Evolutionary conservation across 2,797 vertebrate genomes (phyloP), one percentile per base, ranked within the genome.

Genomic region (Scleropages formosus): DNA sequence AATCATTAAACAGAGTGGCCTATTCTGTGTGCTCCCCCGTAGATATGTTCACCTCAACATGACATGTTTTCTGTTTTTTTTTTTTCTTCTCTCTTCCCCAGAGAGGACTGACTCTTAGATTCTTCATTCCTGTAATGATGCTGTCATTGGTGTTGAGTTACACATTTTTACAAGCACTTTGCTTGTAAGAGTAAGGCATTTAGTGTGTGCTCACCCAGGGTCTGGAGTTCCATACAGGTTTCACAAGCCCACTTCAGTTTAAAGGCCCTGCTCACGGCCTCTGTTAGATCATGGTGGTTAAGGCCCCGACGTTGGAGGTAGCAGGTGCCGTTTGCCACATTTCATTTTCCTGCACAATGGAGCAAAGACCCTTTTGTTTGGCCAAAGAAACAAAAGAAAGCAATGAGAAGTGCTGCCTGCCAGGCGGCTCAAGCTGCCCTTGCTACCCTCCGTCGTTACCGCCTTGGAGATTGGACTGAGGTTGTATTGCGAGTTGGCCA

Each of bases 251-350:
- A 10, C 12, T 65, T 63, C 8, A 4, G 31, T 39, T 68, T 75
- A 26, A 59, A 67, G 27, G 63, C 18, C 74, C 26, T 53, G 39
- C 69, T 68, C 4, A 15, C 10, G 74, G 39, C 58, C 58, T 71
- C 59, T 20, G 71, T 44, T 53, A 67, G 18, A 39, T 27, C 44
- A 44, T 20, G 56, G 58, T 58, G 27, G 20, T 61, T 66, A 53
- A 58, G 66, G 66, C 26, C n/a, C 22, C 18, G 44, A 58, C 26
- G 39, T 70, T 49, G 24, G 67, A 60, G 71, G 75, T 46, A 47
- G 76, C 76, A 73, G 76, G 70, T 77, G 76, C 3, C 61, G 71
- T 61, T 73, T 67, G 51, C 16, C 11, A 10, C 66, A 27, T 66
- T 60, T 67, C 61, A 26, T 66, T 16, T 31, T 62, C 4, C 8